Evolutionary conservation across 2,113 vertebrate species (phyloP).

Genomic region (Aphyosemion australe): DNA sequence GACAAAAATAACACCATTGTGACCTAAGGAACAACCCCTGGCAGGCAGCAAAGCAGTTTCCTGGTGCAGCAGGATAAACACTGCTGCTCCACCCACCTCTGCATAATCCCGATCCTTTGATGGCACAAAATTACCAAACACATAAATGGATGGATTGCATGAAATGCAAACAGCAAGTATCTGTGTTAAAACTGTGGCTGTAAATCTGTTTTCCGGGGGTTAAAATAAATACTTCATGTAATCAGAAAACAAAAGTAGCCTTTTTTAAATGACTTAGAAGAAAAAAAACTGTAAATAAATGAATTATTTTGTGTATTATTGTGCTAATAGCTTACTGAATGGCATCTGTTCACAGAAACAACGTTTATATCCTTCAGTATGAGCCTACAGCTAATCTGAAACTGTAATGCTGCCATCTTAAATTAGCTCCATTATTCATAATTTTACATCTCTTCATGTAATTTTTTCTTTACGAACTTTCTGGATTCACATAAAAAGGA

Average conservation of each 20-base stretch:
- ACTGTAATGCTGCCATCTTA: no score
- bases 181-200: neutral
- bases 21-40: neutral
- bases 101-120: conserved; percentile 2
- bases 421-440: no score
- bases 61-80: conserved; percentile 7
- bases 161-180: neutral
- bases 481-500: no score
- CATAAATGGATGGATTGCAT: conserved; percentile 2
- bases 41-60: neutral
- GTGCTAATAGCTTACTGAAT: no score
- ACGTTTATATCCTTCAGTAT: no score
- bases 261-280: neutral
- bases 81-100: neutral
- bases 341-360: no score
- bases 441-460: no score
- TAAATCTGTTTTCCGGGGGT: neutral
- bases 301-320: neutral
- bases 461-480: no score
- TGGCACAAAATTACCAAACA: neutral
- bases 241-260: neutral
- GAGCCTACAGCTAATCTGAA: no score
- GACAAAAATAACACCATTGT: neutral
- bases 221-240: neutral
- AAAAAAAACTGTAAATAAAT: neutral